phyloP scores from a whole-genome alignment of 92 coral and sea anemone genomes.

The Hydrozoanthus gracilis region DNA sequence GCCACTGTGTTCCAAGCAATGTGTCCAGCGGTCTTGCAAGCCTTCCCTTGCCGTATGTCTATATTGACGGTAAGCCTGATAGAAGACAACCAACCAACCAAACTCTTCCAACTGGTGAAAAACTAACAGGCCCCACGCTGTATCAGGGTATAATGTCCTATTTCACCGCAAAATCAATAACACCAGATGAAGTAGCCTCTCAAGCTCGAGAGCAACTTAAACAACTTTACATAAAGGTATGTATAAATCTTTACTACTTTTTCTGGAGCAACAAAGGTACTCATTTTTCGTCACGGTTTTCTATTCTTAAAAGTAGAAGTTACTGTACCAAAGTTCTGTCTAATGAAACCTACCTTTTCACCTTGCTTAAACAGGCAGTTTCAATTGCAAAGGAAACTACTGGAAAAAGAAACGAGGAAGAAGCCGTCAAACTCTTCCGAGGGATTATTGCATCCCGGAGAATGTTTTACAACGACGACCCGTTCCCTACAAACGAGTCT shows the following conservation, averaged over 20 bases:
- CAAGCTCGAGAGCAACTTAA: conserved; percentile 65
- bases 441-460: conserved; percentile 43
- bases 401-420: conserved; percentile 58
- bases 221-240: conserved; percentile 60
- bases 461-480: conserved; percentile 63
- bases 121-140: conserved; percentile 57
- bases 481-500: conserved; percentile 79
- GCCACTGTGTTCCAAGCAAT: conserved; percentile 76
- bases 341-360: neutral
- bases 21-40: conserved; percentile 79
- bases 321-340: too few species aligned
- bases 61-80: conserved; percentile 60
- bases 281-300: too few species aligned
- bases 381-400: conserved; percentile 75
- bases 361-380: conserved; percentile 62
- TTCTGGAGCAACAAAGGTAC: too few species aligned
- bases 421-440: conserved; percentile 71
- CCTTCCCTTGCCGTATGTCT: conserved; percentile 70
- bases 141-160: conserved; percentile 58
- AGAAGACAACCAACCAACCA: conserved; percentile 60
- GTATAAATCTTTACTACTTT: too few species aligned
- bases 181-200: conserved; percentile 59
- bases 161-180: conserved; percentile 63
- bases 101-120: conserved; percentile 75
- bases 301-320: too few species aligned